Conservation (phyloP, 2,113 vertebrate species). For the Indicator maculatus region DNA sequence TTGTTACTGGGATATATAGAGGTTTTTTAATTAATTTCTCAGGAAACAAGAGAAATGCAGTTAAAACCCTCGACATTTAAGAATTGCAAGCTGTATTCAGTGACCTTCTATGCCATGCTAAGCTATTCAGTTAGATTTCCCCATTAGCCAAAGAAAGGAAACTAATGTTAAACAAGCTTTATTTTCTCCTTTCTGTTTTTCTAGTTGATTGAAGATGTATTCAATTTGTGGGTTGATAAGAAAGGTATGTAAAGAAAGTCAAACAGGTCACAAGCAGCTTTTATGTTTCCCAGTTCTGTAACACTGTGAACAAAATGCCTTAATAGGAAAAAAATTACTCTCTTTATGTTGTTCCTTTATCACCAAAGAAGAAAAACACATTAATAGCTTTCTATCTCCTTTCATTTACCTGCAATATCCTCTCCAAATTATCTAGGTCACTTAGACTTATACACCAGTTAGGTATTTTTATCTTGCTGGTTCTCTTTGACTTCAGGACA, state of each 20-base stretch:
- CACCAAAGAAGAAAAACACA: not conserved
- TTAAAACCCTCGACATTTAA: not conserved
- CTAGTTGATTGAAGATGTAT: not conserved
- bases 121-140: not conserved
- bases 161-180: not conserved
- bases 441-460: not conserved
- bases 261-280: not conserved
- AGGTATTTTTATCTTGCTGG: conserved; percentile 13
- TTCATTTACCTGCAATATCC: not conserved
- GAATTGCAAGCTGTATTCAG: not conserved
- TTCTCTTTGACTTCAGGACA: conserved; percentile 9
- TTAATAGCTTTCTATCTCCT: not conserved
- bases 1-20: not conserved
- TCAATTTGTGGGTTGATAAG: not conserved
- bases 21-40: not conserved
- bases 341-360: not conserved
- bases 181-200: not conserved
- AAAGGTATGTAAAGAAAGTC: not conserved
- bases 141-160: not conserved
- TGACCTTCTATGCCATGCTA: not conserved
- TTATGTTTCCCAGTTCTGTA: not conserved
- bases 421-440: conserved; percentile 27
- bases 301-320: not conserved
- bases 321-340: not conserved
- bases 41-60: not conserved